Evolutionary conservation across 2,888 invertebrate genomes (phyloP), one percentile per base, ranked within the genome.

Genomic region (Euspilapteryx auroguttella): DNA sequence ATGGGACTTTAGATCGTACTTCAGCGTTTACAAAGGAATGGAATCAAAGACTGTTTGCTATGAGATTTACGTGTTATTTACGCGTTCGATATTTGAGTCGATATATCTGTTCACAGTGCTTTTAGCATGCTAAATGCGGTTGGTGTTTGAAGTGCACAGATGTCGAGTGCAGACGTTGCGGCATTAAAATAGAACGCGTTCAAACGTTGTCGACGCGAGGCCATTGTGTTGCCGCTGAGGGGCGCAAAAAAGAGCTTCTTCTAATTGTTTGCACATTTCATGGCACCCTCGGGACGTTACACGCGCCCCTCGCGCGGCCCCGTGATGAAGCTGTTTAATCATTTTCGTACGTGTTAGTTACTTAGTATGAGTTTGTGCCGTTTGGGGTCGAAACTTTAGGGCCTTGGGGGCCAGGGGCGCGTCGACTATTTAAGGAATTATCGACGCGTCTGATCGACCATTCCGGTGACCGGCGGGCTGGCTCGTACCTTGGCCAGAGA

Each of bases 261-360:
- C 58, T 68, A 68, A 71, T 73, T 73, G 73, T 73, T 73, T 71
- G 73, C 68, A 63, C 73, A 68, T 71, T 73, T 71, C 45, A 46
- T 57, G 47, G 53, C 49, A 46, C 50, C 57, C 51, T 40, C 32
- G 37, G 47, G 41, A 11, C 12, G 9, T n/a, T n/a, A n/a, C 14
- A 15, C 21, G 12, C 17, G 8, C 17, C 43, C 42, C 47, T 45
- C 51, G 45, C 46, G 44, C 45, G 43, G 37, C 35, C 25, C 11
- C 17, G n/a, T n/a, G n/a, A n/a, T n/a, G n/a, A n/a, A n/a, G n/a
- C n/a, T n/a, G n/a, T n/a, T 12, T 17, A 26, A 20, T 26, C 12
- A 26, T 26, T 20, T n/a, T 24, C 11, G 11, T 20, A 24, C 24
- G 8, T 14, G 21, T 20, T 2, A 14, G 14, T 14, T 12, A 24